Conservation (phyloP, 1,140 invertebrate genomes). For the Hetaerina americana region DNA sequence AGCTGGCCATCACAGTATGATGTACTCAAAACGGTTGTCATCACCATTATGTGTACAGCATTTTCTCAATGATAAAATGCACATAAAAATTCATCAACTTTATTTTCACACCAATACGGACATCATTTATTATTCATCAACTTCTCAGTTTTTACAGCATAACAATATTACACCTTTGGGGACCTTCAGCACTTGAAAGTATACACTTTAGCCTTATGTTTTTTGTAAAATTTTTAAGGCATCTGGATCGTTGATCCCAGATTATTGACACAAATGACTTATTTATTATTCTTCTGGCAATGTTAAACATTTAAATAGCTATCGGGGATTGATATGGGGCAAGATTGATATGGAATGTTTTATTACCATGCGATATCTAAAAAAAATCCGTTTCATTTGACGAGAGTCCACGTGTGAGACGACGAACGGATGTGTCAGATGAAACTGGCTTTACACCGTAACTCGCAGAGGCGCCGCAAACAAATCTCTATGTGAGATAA, state of each 20-base stretch:
- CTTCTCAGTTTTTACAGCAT: not conserved
- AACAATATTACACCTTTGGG: not conserved
- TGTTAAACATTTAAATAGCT: not conserved
- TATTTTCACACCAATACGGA: not conserved
- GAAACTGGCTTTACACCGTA: no score
- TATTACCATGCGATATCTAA: not conserved
- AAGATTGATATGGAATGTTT: not conserved
- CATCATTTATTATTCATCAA: not conserved
- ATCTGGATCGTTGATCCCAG: not conserved
- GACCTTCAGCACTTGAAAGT: not conserved
- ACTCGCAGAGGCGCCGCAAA: no score
- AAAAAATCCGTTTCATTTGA: no score
- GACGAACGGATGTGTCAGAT: no score
- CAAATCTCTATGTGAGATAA: no score
- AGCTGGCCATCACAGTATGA: no score
- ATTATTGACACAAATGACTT: not conserved
- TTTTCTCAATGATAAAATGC: no score
- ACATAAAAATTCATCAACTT: not conserved
- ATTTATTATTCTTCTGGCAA: not conserved
- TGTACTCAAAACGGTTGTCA: no score
- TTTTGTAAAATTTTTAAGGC: not conserved
- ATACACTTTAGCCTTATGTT: not conserved
- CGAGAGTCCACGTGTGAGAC: no score
- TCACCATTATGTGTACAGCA: no score
- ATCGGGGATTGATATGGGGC: not conserved